Percentiles rank a stretch among this genome's conserved stretches.
These are phyloP conservation scores for Brachionus manjavacas DNA, from an alignment of 1,140 invertebrate genomes.

Conservation along the genomic window DNA sequence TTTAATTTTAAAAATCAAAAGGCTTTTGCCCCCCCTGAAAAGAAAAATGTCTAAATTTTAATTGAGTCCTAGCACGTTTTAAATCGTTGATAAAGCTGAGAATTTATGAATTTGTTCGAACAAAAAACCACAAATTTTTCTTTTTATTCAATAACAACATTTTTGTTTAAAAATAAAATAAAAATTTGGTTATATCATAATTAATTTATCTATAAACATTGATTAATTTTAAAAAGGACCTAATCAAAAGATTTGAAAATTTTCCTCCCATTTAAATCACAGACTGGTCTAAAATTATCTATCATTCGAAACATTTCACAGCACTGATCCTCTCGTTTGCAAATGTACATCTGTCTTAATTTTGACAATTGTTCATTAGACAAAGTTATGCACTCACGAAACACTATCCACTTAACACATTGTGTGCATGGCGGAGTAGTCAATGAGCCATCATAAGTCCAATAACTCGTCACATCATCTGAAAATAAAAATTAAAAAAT, in stretches of 20 bases:
- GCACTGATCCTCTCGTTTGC: background rate
- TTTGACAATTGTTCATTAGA: slow-evolving; percentile 1
- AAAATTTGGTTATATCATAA: background rate
- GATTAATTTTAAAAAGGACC: too few relatives aligned
- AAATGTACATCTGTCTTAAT: background rate
- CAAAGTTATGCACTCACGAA: slow-evolving; percentile 62
- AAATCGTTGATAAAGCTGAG: too few relatives aligned
- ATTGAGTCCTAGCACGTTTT: too few relatives aligned
- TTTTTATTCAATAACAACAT: too few relatives aligned
- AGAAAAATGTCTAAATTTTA: too few relatives aligned
- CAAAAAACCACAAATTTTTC: too few relatives aligned
- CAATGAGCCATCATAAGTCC: slow-evolving; percentile 74
- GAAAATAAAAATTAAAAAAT: background rate
- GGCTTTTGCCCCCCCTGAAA: too few relatives aligned
- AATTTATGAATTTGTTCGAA: too few relatives aligned
- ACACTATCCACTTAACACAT: slow-evolving; percentile 80
- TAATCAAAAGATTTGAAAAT: slow-evolving; percentile 25
- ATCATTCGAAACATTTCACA: background rate
- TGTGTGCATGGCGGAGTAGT: slow-evolving; percentile 84
- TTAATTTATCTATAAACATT: too few relatives aligned
- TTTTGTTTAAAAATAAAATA: too few relatives aligned
- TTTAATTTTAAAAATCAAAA: too few relatives aligned
- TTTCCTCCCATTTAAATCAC: slow-evolving; percentile 30
- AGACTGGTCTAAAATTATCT: slow-evolving; percentile 20
- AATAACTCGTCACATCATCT: slow-evolving; percentile 50